phyloP scores from a whole-genome alignment of 2,797 vertebrate species.

The Sphenopsis melanotis region DNA sequence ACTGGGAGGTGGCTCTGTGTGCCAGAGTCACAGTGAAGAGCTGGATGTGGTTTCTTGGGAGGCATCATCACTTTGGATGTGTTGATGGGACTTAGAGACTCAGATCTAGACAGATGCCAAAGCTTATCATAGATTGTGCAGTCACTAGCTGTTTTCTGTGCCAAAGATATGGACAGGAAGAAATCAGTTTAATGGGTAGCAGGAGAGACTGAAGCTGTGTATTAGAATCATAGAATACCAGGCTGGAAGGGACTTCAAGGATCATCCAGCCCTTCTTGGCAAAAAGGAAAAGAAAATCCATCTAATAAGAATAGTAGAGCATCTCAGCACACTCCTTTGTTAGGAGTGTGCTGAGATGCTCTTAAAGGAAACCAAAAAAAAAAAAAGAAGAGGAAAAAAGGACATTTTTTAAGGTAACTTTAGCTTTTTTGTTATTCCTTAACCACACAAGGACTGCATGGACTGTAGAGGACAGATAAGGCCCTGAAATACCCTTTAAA shows the following conservation, averaged over 20 bases:
- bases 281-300: background rate
- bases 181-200: background rate
- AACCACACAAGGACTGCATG: background rate
- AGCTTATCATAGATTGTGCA: background rate
- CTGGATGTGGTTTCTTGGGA: background rate
- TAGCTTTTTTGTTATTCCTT: background rate
- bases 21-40: background rate
- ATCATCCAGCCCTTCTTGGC: background rate
- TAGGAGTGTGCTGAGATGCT: background rate
- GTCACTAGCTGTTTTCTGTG: background rate
- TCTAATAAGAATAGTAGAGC: background rate
- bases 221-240: background rate
- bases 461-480: background rate
- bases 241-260: background rate
- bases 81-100: background rate
- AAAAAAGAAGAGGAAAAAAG: fast-evolving
- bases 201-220: background rate
- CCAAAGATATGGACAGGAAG: background rate
- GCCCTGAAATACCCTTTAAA: background rate
- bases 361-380: background rate
- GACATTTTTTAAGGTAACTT: background rate
- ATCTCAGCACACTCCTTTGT: background rate
- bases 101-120: background rate
- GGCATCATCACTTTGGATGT: background rate
- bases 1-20: background rate